Percentiles rank a stretch among this genome's conserved stretches.
Conservation (phyloP, 2,888 invertebrate genomes). For the Ectemnius cavifrons region DNA sequence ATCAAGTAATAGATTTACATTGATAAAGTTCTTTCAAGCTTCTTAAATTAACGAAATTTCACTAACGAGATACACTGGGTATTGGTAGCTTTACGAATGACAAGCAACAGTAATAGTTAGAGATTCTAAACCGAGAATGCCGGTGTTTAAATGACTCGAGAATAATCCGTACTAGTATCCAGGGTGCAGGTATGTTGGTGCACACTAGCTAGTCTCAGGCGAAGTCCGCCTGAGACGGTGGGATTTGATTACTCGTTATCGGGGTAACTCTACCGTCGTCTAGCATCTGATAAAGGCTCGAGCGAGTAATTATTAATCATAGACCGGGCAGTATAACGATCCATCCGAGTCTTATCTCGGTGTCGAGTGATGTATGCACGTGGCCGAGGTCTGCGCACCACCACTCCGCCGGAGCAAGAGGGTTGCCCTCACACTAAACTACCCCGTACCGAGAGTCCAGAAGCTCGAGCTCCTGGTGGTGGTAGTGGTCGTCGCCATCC, state of each 20-base stretch:
- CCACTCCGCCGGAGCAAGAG: conserved; percentile 31
- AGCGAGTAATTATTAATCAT: conserved; percentile 77
- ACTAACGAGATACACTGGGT: no score
- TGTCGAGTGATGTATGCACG: conserved; percentile 74
- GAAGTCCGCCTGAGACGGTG: conserved; percentile 43
- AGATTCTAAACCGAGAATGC: no score
- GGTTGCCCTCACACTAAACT: conserved; percentile 39
- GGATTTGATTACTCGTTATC: conserved; percentile 76
- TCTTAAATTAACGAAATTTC: no score
- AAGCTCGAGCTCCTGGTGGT: conserved; percentile 7
- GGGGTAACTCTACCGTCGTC: conserved; percentile 73
- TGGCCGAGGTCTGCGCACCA: conserved; percentile 48
- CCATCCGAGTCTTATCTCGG: conserved; percentile 75
- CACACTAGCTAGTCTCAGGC: conserved; percentile 24
- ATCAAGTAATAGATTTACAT: no score
- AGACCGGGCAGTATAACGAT: conserved; percentile 74
- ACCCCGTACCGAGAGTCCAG: conserved; percentile 16
- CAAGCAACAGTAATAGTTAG: no score
- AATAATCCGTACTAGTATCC: no score
- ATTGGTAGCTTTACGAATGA: no score
- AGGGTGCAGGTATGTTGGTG: no score
- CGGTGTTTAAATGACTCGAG: no score
- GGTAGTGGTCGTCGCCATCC: conserved; percentile 32
- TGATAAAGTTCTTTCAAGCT: no score
- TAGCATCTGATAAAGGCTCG: conserved; percentile 74